These are phyloP conservation scores for Heliothis peltigera DNA, from an alignment of 2,888 invertebrate species.

Conservation along the genomic window DNA sequence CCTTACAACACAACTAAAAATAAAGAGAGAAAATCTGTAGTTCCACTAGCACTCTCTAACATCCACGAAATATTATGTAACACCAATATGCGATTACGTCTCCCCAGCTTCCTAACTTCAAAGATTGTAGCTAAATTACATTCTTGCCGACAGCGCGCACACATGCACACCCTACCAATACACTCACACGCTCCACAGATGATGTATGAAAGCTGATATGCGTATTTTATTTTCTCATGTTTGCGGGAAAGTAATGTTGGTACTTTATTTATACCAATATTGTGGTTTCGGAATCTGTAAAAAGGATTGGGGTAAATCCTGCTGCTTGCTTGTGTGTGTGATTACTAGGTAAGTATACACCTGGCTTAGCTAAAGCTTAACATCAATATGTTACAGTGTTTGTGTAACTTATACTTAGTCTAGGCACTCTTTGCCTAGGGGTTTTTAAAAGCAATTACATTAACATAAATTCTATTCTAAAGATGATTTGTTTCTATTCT, in stretches of 20 bases:
- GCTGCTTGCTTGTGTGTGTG: slow-evolving; percentile 3
- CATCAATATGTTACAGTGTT: too few species aligned
- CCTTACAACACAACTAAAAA: background rate
- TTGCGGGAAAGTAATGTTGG: slow-evolving; percentile 21
- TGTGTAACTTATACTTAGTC: too few species aligned
- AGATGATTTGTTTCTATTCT: too few species aligned
- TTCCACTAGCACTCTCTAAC: background rate
- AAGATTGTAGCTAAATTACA: slow-evolving; percentile 45
- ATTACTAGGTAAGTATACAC: too few species aligned
- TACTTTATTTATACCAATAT: slow-evolving; percentile 28
- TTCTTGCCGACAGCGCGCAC: slow-evolving; percentile 34
- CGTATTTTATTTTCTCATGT: slow-evolving; percentile 36
- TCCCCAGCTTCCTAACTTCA: slow-evolving; percentile 36
- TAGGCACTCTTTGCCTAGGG: too few species aligned
- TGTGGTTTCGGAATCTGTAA: slow-evolving; percentile 18
- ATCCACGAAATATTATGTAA: slow-evolving; percentile 20
- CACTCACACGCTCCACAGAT: slow-evolving; percentile 32
- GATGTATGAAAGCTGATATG: slow-evolving; percentile 52
- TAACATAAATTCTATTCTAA: too few species aligned
- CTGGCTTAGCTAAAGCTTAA: too few species aligned
- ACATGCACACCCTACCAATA: slow-evolving; percentile 12
- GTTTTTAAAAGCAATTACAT: too few species aligned
- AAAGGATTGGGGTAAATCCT: slow-evolving; percentile 19
- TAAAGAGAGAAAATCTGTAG: background rate
- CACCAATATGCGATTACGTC: slow-evolving; percentile 21